Evolutionary conservation across 2,888 invertebrate species (phyloP), one percentile per base, ranked within the genome.

Genomic region (Palloptera scutellata): DNA sequence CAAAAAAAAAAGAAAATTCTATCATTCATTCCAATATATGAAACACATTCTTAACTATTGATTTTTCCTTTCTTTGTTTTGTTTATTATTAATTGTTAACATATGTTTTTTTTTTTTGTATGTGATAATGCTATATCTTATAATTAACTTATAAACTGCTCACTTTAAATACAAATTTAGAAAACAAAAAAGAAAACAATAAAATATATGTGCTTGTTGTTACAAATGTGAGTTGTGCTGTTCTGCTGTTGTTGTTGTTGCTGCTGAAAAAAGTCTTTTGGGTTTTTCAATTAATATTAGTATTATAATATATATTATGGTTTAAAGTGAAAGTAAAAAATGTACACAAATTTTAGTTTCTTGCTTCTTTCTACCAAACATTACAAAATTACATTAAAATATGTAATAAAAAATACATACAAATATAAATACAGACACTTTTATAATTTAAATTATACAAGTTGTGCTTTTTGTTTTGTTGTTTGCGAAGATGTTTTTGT

Each of bases 221-320:
- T 30, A 4, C 2, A 30, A 30, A 30, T 30, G 30, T 30, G n/a
- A n/a, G n/a, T n/a, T n/a, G 30, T 30, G 30, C 30, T 30, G 30
- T 30, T 30, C 30, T 30, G 30, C 6, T 30, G 6, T 30, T 30
- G 30, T 30, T 4, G 30, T 30, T 30, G 30, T 30, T 30, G 45
- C 10, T 30, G 30, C 6, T 30, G 59, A 17, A 40, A 17, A 43
- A 43, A 59, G 59, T 59, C 59, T 59, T 59, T 59, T 59, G 15
- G 19, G 59, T 30, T 59, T 43, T 42, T 57, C 10, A 52, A 11
- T 11, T n/a, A n/a, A 6, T 30, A 30, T 30, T 4, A 30, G 2
- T 30, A 30, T 30, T 30, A 30, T 30, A n/a, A n/a, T n/a, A n/a
- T n/a, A n/a, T n/a, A n/a, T 30, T 30, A 30, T 30, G 30, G 30